Conservation (phyloP, 2,797 vertebrate genomes). For the Nothura maculosa region DNA sequence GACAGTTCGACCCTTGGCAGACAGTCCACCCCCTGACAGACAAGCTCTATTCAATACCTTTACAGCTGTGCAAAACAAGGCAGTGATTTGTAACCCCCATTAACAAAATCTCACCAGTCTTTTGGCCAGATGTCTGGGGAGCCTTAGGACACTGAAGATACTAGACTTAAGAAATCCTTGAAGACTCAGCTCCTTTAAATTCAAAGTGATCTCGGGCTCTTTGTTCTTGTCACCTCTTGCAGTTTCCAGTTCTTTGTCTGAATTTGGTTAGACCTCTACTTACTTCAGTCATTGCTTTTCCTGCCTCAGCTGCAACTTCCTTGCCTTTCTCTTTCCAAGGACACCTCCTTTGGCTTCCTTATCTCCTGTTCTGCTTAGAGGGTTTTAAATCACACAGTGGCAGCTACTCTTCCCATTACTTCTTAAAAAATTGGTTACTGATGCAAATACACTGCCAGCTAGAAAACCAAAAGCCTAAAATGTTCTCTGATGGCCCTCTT, state of each 20-base stretch:
- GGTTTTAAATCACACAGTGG: conserved; percentile 16
- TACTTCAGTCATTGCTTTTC: background rate
- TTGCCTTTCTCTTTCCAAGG: background rate
- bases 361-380: background rate
- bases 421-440: conserved; percentile 19
- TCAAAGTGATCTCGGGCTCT: background rate
- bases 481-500: background rate
- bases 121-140: background rate
- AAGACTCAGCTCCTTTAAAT: background rate
- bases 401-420: background rate
- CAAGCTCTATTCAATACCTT: background rate
- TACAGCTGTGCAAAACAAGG: background rate
- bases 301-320: background rate
- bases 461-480: conserved; percentile 8
- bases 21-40: background rate
- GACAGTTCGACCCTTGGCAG: too few relatives aligned
- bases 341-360: background rate
- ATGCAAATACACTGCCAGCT: background rate
- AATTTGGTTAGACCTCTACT: background rate
- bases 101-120: background rate
- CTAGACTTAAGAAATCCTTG: background rate
- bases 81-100: background rate
- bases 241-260: background rate
- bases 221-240: background rate
- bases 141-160: background rate